Conservation (phyloP, 1,140 invertebrate species). For the Eumeta japonica region DNA sequence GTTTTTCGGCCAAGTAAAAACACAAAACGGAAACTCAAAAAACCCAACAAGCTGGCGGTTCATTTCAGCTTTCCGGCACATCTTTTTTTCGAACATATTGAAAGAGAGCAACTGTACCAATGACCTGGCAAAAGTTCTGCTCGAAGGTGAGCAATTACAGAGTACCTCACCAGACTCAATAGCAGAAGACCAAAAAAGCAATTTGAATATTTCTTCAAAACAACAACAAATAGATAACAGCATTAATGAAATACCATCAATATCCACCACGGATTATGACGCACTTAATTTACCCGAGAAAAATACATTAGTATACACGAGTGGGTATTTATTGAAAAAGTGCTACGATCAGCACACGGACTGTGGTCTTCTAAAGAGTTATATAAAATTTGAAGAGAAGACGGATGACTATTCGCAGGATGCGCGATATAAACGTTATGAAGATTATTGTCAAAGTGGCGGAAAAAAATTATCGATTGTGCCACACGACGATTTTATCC, state of each 20-base stretch:
- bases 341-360: slow-evolving; percentile 3
- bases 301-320: slow-evolving; percentile 3
- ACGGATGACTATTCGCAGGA: background rate
- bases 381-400: background rate
- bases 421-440: slow-evolving; percentile 1
- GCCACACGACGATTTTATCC: slow-evolving; percentile 3
- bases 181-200: too few relatives aligned
- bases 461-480: slow-evolving; percentile 1
- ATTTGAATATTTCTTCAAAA: background rate
- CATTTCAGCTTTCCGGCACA: slow-evolving; percentile 1
- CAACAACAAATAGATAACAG: background rate
- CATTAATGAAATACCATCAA: too few relatives aligned
- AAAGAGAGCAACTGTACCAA: slow-evolving; percentile 1
- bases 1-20: slow-evolving; percentile 27
- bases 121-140: slow-evolving; percentile 3
- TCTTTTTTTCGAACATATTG: slow-evolving; percentile 1
- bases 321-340: slow-evolving; percentile 4
- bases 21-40: slow-evolving; percentile 8
- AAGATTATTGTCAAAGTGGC: slow-evolving; percentile 1
- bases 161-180: too few relatives aligned
- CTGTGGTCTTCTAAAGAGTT: background rate
- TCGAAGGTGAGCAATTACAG: slow-evolving; percentile 3
- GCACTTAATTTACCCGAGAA: slow-evolving; percentile 4
- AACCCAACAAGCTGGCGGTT: slow-evolving; percentile 9
- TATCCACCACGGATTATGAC: too few relatives aligned